Conservation (phyloP, 2,888 invertebrate genomes). For the Agriopis marginaria region DNA sequence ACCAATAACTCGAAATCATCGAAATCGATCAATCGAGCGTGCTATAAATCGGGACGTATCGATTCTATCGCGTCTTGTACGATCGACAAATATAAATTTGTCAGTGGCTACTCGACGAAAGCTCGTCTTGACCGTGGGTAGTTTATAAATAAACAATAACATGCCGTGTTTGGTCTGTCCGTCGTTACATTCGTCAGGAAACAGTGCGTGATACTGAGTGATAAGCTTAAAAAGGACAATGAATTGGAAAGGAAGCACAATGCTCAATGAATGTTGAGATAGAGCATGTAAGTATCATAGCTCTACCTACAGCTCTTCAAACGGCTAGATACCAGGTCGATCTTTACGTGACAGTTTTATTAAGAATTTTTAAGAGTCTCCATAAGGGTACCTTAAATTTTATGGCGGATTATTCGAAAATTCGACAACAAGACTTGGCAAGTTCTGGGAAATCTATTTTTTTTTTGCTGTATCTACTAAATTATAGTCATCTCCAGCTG, state of each 20-base stretch:
- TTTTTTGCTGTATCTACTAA: no score
- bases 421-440: no score
- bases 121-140: slow-evolving; percentile 62
- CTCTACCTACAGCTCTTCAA: not conserved
- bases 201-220: slow-evolving; percentile 68
- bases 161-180: slow-evolving; percentile 71
- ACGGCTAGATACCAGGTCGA: not conserved
- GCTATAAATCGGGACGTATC: slow-evolving; percentile 80
- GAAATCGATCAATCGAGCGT: slow-evolving; percentile 79
- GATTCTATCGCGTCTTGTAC: slow-evolving; percentile 78
- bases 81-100: slow-evolving; percentile 86
- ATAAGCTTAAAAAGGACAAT: slow-evolving; percentile 55
- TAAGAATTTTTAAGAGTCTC: no score
- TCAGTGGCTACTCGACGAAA: slow-evolving; percentile 78
- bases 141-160: slow-evolving; percentile 85
- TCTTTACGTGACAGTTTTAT: not conserved
- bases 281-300: slow-evolving; percentile 3
- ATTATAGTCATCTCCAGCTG: no score
- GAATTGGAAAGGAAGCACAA: slow-evolving; percentile 52
- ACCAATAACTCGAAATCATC: slow-evolving; percentile 74
- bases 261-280: slow-evolving; percentile 35
- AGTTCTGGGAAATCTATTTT: no score
- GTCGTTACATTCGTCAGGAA: slow-evolving; percentile 76
- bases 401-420: no score
- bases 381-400: no score